phyloP scores from a whole-genome alignment of 2,797 vertebrate genomes.

The Crenichthys baileyi region DNA sequence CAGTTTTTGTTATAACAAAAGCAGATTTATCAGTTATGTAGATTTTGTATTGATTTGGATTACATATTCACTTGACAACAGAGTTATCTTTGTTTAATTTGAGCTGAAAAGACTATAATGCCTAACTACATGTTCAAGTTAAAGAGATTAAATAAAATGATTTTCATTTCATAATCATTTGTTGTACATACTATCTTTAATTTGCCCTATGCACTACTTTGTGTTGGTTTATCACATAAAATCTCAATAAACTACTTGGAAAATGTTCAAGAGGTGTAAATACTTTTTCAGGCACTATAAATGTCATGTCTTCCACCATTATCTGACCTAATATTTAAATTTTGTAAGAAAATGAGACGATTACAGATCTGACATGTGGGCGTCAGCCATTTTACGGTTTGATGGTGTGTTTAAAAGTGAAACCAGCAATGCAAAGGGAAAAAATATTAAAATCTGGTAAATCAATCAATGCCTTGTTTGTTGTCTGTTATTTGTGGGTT shows the following conservation, averaged over 20 bases:
- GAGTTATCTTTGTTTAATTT: too few species aligned
- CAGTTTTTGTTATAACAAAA: too few species aligned
- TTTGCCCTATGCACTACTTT: not conserved
- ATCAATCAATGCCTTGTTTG: not conserved
- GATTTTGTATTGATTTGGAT: too few species aligned
- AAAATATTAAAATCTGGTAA: not conserved
- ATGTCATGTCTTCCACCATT: not conserved
- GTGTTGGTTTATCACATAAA: not conserved
- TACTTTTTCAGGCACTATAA: not conserved
- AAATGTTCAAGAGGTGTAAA: not conserved
- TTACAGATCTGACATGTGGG: not conserved
- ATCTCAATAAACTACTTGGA: not conserved
- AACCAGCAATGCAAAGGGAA: not conserved
- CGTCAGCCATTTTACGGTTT: conserved; percentile 1
- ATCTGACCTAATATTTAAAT: not conserved
- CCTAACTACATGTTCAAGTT: too few species aligned
- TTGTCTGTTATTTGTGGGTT: not conserved
- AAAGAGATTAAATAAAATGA: too few species aligned
- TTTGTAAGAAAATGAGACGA: not conserved
- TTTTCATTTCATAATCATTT: too few species aligned
- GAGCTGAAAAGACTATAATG: too few species aligned
- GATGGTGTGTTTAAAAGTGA: not conserved
- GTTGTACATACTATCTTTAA: not conserved
- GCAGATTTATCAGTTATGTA: too few species aligned
- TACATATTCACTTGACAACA: too few species aligned